Base-by-base conservation (phyloP, 2,888 invertebrate genomes). In the Cosmia trapezina region DNA sequence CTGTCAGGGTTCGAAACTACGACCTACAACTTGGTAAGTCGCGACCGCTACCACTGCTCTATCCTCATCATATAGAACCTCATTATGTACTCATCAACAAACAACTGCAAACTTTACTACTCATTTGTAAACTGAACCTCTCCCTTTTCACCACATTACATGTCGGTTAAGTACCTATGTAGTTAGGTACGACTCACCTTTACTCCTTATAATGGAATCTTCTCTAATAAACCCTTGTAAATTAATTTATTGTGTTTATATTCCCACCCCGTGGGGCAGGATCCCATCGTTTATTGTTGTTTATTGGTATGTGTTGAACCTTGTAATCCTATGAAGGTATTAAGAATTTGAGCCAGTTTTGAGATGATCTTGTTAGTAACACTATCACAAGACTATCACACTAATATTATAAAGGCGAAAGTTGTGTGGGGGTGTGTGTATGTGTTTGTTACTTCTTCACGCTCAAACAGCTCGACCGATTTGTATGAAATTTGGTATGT, bases 161-260 rank as follows among this genome's bases (percentile, higher is more conserved):
- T 17, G 53, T 60, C 41, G 33, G 60, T 43, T 62, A 57, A 53
- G 22, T 64, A 33, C 43, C 43, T 22, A 43, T 17, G 60, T 43
- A 61, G 37, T 47, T 47, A 53, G 28, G n/a, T 59, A 66, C 28
- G 11, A 74, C 49, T 74, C 43, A 69, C 65, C 62, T 69, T 33
- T 53, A 33, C 67, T 43, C 54, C 47, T 43, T 28, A 41, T 33
- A 78, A 73, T 62, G 56, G 49, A 79, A 63, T 68, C 47, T 57
- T 33, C 57, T 45, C 45, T 59, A 80, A 70, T 75, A 69, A 74
- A 80, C 75, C 70, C 57, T 54, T 61, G 70, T 66, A 75, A 79
- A 79, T 79, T 75, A 75, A 79, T 80, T 80, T 79, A 80, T 67
- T 63, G 59, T 75, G 75, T 79, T 70, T 63, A 78, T 62, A 66